Evolutionary conservation across 1,140 invertebrate species (phyloP).

Genomic region (Macrocentrus cingulum): DNA sequence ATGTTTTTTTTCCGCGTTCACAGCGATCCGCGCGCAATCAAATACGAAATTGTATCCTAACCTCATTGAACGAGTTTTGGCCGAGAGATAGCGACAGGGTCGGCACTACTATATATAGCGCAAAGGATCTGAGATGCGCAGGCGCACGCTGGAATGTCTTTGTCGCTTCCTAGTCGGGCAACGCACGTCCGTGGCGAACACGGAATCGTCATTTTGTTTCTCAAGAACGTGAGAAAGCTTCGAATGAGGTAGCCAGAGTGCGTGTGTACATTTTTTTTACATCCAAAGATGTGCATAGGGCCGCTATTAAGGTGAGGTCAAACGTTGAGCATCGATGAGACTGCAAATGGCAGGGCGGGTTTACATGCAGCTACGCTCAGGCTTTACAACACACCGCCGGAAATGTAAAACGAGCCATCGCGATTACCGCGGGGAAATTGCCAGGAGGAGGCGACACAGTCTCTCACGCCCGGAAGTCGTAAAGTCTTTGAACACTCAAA

Average conservation of each 20-base stretch:
- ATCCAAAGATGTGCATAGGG: not conserved
- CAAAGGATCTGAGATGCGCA: conserved; percentile 11
- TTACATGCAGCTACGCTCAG: too few relatives aligned
- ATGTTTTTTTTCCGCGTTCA: conserved; percentile 11
- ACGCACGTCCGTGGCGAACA: conserved; percentile 36
- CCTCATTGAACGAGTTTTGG: too few relatives aligned
- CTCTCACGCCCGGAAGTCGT: conserved; percentile 24
- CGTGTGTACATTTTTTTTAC: not conserved
- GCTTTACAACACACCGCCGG: conserved; percentile 13
- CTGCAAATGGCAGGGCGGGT: not conserved
- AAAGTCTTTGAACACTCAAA: conserved; percentile 7
- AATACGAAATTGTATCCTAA: too few relatives aligned
- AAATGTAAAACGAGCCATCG: conserved; percentile 27
- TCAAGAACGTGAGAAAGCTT: conserved; percentile 43
- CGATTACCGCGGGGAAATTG: conserved; percentile 32
- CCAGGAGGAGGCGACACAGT: conserved; percentile 24
- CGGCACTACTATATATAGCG: too few relatives aligned
- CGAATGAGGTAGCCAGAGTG: conserved; percentile 24
- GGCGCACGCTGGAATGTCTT: conserved; percentile 21
- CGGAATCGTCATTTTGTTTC: conserved; percentile 43
- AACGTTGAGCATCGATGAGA: too few relatives aligned
- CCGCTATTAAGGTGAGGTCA: not conserved
- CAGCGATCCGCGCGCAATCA: not conserved
- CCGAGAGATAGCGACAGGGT: too few relatives aligned
- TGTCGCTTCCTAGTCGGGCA: conserved; percentile 26